These are phyloP conservation scores for Cephonodes hylas DNA, from an alignment of 2,888 invertebrate genomes.

Conservation along the genomic window DNA sequence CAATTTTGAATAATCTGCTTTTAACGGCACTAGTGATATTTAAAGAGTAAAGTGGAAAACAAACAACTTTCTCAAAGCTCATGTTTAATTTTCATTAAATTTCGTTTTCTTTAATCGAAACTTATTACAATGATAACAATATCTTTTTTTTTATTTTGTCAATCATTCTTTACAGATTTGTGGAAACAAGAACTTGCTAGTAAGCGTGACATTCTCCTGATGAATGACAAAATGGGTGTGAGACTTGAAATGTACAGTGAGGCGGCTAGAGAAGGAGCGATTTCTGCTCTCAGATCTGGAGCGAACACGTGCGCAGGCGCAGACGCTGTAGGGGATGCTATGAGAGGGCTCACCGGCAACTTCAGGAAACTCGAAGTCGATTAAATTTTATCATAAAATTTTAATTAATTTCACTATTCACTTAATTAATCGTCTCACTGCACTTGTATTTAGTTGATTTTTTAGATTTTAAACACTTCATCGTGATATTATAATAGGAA, in stretches of 20 bases:
- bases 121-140: not conserved
- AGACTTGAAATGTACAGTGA: constrained; percentile 85
- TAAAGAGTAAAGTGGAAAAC: too few species aligned
- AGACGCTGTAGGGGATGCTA: constrained; percentile 84
- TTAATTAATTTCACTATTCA: not conserved
- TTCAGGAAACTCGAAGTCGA: constrained; percentile 90
- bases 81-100: not conserved
- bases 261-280: constrained; percentile 87
- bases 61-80: too few species aligned
- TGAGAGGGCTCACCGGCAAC: constrained; percentile 87
- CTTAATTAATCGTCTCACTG: not conserved
- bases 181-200: constrained; percentile 86
- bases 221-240: constrained; percentile 86
- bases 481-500: not conserved
- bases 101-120: not conserved
- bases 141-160: too few species aligned
- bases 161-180: constrained; percentile 73
- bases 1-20: not conserved
- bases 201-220: constrained; percentile 81
- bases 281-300: constrained; percentile 85
- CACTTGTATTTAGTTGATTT: too few species aligned
- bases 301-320: constrained; percentile 81
- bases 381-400: constrained; percentile 47
- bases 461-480: too few species aligned
- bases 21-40: too few species aligned